phyloP scores from a whole-genome alignment of 2,888 invertebrate species.

The Mimachlamys varia region DNA sequence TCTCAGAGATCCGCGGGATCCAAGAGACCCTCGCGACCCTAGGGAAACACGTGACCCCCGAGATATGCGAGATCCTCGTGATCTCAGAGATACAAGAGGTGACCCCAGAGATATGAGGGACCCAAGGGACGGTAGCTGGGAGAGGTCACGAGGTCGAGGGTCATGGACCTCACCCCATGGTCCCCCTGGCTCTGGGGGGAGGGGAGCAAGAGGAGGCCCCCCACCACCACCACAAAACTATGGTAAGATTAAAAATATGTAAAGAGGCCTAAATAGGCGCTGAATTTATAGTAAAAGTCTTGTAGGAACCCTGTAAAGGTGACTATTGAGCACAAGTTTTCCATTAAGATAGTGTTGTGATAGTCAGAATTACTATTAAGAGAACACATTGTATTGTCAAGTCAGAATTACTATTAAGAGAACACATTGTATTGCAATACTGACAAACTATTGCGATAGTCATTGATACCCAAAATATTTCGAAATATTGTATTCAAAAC shows the following conservation, averaged over 20 bases:
- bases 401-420: no score
- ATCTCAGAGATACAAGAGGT: constrained; percentile 47
- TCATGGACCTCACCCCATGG: constrained; percentile 47
- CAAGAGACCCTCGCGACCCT: constrained; percentile 43
- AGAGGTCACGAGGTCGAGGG: constrained; percentile 56
- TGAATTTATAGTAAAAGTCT: no score
- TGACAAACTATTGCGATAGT: no score
- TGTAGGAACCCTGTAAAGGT: no score
- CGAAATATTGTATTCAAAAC: no score
- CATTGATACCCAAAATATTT: no score
- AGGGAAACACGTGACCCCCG: constrained; percentile 46
- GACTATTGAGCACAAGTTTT: no score
- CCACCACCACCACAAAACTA: constrained; percentile 36
- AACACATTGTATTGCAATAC: no score
- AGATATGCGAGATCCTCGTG: constrained; percentile 39
- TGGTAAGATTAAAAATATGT: background rate
- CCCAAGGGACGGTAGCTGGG: constrained; percentile 59
- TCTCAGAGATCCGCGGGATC: constrained; percentile 42
- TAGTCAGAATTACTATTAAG: no score
- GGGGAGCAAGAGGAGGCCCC: constrained; percentile 52
- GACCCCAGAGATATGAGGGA: constrained; percentile 43
- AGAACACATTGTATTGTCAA: no score
- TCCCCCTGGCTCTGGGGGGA: constrained; percentile 38
- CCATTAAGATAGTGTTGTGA: no score
- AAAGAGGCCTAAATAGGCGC: background rate